Percentiles rank a stretch among this genome's conserved stretches.
phyloP scores from a whole-genome alignment of 1,140 invertebrate species.

The Hypothenemus hampei region DNA sequence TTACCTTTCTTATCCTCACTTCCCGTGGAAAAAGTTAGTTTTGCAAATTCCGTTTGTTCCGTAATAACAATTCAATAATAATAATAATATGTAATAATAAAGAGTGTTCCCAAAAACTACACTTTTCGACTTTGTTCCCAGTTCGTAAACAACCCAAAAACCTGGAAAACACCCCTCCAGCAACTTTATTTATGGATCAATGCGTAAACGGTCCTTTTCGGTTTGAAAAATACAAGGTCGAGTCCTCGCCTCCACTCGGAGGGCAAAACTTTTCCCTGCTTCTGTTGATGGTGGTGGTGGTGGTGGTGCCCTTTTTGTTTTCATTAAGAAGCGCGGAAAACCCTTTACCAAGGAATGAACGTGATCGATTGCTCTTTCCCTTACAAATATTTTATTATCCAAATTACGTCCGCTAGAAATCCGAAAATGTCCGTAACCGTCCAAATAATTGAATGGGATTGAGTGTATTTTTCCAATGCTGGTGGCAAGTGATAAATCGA shows the following conservation, averaged over 20 bases:
- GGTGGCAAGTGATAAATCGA: too few relatives aligned
- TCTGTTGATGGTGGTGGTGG: too few relatives aligned
- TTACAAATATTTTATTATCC: conserved; percentile 41
- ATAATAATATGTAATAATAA: too few relatives aligned
- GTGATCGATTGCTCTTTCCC: conserved; percentile 41
- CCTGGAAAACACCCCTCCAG: conserved; percentile 7
- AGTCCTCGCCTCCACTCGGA: conserved; percentile 1
- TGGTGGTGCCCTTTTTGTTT: conserved; percentile 27
- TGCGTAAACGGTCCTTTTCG: conserved; percentile 14
- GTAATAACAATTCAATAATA: conserved; percentile 3
- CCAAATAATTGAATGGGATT: conserved; percentile 37
- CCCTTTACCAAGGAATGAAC: conserved; percentile 19
- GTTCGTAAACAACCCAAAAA: conserved; percentile 14
- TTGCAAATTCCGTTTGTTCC: conserved; percentile 1
- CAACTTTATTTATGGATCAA: conserved; percentile 19
- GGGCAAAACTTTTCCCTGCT: conserved; percentile 10
- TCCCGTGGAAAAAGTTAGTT: neutral
- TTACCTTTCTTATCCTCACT: neutral
- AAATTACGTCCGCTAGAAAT: conserved; percentile 39
- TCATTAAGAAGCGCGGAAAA: conserved; percentile 17
- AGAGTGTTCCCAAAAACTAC: too few relatives aligned
- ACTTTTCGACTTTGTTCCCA: neutral
- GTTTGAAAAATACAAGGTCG: conserved; percentile 22
- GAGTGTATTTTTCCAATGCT: too few relatives aligned
- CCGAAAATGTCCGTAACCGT: conserved; percentile 28